Percentiles rank a stretch among this genome's conserved stretches.
phyloP scores from a whole-genome alignment of 2,113 vertebrate genomes.

The Morone chrysops region DNA sequence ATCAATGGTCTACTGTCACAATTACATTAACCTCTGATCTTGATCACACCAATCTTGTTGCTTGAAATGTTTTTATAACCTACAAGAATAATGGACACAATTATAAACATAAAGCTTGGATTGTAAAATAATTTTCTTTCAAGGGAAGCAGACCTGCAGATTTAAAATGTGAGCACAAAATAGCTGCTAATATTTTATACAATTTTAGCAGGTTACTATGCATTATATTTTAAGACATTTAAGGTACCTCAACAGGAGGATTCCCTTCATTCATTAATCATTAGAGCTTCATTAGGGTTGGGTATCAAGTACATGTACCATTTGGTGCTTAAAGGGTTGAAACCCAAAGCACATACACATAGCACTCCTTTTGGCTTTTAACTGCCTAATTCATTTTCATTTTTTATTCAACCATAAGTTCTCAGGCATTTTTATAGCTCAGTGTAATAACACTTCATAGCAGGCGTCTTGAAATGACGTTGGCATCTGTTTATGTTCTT shows the following conservation, averaged over 20 bases:
- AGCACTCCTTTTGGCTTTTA: slow-evolving; percentile 23
- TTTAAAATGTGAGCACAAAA: slow-evolving; percentile 27
- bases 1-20: slow-evolving; percentile 41
- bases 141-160: slow-evolving; percentile 14
- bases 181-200: slow-evolving; percentile 17
- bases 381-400: slow-evolving; percentile 43
- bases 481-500: slow-evolving; percentile 53
- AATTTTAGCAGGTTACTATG: not conserved
- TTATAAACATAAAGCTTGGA: not conserved
- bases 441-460: slow-evolving; percentile 59
- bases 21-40: slow-evolving; percentile 45
- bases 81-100: slow-evolving; percentile 23
- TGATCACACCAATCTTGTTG: slow-evolving; percentile 13
- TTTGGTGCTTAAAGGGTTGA: slow-evolving; percentile 13
- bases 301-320: not conserved
- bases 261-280: not conserved
- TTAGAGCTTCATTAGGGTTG: not conserved
- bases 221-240: slow-evolving; percentile 37
- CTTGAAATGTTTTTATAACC: slow-evolving; percentile 41
- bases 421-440: slow-evolving; percentile 55
- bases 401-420: slow-evolving; percentile 52
- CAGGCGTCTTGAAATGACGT: slow-evolving; percentile 46
- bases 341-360: slow-evolving; percentile 42
- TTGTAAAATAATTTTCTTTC: slow-evolving; percentile 1
- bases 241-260: not conserved